phyloP scores from a whole-genome alignment of 2,888 invertebrate species.

The Chelonus formosanus region DNA sequence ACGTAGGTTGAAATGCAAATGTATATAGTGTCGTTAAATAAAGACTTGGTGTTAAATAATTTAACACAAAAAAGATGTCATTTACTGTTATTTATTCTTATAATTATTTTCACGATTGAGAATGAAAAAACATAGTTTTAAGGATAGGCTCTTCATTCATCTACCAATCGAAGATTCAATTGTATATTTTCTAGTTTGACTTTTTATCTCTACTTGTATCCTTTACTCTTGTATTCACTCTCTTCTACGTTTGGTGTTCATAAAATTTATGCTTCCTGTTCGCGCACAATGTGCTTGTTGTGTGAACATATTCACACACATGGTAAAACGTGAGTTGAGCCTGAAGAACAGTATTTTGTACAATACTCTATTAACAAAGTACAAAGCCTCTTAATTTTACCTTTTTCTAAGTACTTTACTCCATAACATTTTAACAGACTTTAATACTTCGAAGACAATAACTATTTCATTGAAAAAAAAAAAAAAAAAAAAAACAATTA shows the following conservation, averaged over 20 bases:
- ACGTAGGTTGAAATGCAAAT: background rate
- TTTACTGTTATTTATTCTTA: background rate
- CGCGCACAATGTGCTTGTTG: constrained; percentile 45
- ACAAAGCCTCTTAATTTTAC: background rate
- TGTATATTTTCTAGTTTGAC: too few species aligned
- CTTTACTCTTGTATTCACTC: constrained; percentile 27
- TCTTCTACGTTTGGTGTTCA: constrained; percentile 56
- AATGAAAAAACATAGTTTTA: background rate
- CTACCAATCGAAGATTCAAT: too few species aligned
- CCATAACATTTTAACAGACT: too few species aligned
- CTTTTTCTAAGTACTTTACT: background rate
- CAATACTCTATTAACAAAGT: background rate
- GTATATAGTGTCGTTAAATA: background rate
- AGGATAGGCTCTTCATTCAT: background rate
- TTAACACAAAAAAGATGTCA: constrained; percentile 4
- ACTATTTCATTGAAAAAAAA: too few species aligned
- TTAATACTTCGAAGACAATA: too few species aligned
- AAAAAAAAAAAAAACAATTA: too few species aligned
- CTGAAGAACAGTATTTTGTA: background rate
- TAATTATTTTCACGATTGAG: background rate
- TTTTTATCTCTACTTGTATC: constrained; percentile 25
- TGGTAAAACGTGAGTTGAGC: constrained; percentile 22
- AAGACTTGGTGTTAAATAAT: background rate
- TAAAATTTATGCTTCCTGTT: constrained; percentile 63
- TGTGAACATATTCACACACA: constrained; percentile 15